Base-by-base conservation (phyloP, 2,797 vertebrate species). In the Crenuchus spilurus region DNA sequence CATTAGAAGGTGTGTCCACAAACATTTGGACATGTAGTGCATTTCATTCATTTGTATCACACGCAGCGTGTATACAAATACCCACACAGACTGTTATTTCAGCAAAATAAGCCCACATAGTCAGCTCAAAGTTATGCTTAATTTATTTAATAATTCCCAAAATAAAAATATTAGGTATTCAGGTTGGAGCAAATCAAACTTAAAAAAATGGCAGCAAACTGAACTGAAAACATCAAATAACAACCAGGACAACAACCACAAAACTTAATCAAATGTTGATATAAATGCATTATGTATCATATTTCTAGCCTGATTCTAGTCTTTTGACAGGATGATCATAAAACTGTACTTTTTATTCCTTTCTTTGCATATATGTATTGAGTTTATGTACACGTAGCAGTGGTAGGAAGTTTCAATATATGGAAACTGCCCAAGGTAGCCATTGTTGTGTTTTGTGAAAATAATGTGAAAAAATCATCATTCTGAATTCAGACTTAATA, bases 41-140 rank as follows among this genome's bases (percentile, higher is more conserved):
- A n/a, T n/a, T n/a, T n/a, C n/a, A n/a, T n/a, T n/a, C n/a, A n/a
- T n/a, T n/a, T n/a, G n/a, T n/a, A n/a, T n/a, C n/a, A n/a, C n/a
- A n/a, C n/a, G n/a, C n/a, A n/a, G n/a, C n/a, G n/a, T n/a, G n/a
- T n/a, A 48, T 6, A 20, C 9, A 2, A 20, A 48, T 48, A 22
- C 1, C 18, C 18, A 48, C 7, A 20, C 7, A 22, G 3, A 6
- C 0, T 6, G 10, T 5, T n/a, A 3, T 44, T 80, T 79, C 73
- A 82, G 83, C 84, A 77, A 81, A 80, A 65, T 81, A 79, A 85
- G 84, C 83, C 77, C 82, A 78, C 72, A 49, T 30, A 48, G n/a
- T 44, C 63, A 41, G 22, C 52, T 60, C 24, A 68, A 65, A 72
- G 61, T 61, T 67, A 42, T 60, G 52, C 35, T 62, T 44, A 20